Percentiles rank a stretch among this genome's conserved stretches.
Evolutionary conservation across 1,140 invertebrate species (phyloP).

Genomic region (Meloidogyne exigua): DNA sequence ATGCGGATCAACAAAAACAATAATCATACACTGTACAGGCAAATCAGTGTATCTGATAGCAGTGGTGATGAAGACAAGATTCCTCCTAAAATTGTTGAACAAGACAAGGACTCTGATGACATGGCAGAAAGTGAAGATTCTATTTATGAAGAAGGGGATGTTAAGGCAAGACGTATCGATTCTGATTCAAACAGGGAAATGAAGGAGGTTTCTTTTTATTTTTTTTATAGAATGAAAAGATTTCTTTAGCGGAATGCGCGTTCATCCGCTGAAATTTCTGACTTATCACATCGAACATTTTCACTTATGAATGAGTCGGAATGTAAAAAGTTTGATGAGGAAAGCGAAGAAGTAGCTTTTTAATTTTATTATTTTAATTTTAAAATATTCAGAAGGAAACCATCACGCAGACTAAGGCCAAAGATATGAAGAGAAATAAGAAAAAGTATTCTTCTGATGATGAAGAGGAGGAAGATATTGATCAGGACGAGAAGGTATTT

Average conservation of each 20-base stretch:
- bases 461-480: not conserved
- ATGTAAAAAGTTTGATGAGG: no score
- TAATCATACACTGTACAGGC: constrained; percentile 39
- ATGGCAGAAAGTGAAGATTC: not conserved
- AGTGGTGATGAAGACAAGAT: constrained; percentile 18
- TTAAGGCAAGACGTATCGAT: no score
- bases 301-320: no score
- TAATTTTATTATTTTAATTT: no score
- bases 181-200: no score
- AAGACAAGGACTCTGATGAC: not conserved
- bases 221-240: no score
- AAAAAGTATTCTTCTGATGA: not conserved
- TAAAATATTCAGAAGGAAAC: no score
- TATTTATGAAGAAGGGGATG: not conserved
- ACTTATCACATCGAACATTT: no score
- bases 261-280: not conserved
- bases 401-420: not conserved
- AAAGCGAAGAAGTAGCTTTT: no score
- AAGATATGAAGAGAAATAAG: not conserved
- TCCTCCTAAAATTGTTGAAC: not conserved
- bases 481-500: not conserved
- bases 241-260: not conserved
- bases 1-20: constrained; percentile 40
- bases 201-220: no score
- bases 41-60: constrained; percentile 41